These are phyloP conservation scores for Actenoides lindsayi DNA, from an alignment of 2,113 vertebrate genomes.

Conservation along the genomic window DNA sequence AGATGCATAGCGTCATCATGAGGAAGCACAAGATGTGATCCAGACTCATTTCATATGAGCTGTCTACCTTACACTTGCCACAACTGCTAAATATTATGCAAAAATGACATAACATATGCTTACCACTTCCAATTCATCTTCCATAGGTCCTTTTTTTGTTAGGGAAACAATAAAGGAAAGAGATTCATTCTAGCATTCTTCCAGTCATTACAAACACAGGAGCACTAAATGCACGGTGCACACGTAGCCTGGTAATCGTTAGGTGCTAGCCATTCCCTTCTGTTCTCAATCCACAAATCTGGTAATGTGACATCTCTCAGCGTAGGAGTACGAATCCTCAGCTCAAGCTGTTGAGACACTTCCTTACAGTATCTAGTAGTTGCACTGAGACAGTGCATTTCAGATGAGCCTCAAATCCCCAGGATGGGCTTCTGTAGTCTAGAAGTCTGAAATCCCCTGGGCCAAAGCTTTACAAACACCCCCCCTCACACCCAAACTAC, in stretches of 20 bases:
- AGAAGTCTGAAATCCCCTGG: neutral
- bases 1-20: neutral
- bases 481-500: neutral
- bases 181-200: neutral
- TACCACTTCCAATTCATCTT: neutral
- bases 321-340: constrained; percentile 32
- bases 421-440: neutral
- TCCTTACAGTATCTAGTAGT: neutral
- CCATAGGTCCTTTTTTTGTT: neutral
- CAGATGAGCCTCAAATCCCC: neutral
- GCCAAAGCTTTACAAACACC: neutral
- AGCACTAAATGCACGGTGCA: neutral
- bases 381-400: neutral
- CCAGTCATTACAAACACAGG: neutral
- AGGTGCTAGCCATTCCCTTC: constrained; percentile 56
- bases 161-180: neutral
- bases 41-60: neutral
- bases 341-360: constrained; percentile 47
- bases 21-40: neutral
- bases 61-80: neutral
- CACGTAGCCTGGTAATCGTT: neutral
- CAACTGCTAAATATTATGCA: neutral
- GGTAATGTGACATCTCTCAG: constrained; percentile 23
- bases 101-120: neutral
- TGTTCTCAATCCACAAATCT: constrained; percentile 38